Percentiles rank a stretch among this genome's conserved stretches.
Conservation (phyloP, 2,797 vertebrate genomes). For the Leptatherina wallacei region DNA sequence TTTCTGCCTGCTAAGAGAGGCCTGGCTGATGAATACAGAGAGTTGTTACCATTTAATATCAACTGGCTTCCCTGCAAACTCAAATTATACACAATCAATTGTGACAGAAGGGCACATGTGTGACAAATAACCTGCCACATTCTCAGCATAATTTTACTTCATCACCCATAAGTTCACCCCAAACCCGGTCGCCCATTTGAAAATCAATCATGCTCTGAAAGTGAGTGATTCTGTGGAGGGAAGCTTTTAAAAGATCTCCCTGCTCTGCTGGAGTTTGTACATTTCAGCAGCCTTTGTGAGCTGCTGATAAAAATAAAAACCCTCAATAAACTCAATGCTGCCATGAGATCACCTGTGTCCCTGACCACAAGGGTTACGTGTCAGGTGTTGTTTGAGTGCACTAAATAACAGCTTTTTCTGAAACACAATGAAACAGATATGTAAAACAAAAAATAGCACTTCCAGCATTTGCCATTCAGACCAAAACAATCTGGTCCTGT, state of each 20-base stretch:
- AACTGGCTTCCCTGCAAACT: conserved; percentile 79
- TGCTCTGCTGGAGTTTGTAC: conserved; percentile 20
- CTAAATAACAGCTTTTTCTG: conserved; percentile 46
- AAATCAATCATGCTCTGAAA: conserved; percentile 78
- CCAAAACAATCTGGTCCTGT: conserved; percentile 63
- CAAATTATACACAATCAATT: conserved; percentile 82
- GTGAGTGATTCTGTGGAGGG: conserved; percentile 61
- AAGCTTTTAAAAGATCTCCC: conserved; percentile 48
- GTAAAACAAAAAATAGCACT: conserved; percentile 59
- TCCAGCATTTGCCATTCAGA: conserved; percentile 69
- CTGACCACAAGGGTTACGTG: conserved; percentile 47
- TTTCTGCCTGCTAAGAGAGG: conserved; percentile 74
- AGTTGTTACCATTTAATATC: conserved; percentile 84
- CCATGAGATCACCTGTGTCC: conserved; percentile 47
- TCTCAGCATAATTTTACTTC: conserved; percentile 76
- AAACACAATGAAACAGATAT: conserved; percentile 75
- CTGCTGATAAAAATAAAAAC: conserved; percentile 10
- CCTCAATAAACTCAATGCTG: conserved; percentile 26
- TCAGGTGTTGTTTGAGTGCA: conserved; percentile 57
- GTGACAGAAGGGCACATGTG: conserved; percentile 70
- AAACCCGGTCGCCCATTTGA: conserved; percentile 68
- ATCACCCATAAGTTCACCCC: conserved; percentile 78
- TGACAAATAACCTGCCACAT: conserved; percentile 80
- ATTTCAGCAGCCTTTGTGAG: conserved; percentile 16
- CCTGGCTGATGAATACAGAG: conserved; percentile 78